Percentiles rank a stretch among this genome's conserved stretches.
These are phyloP conservation scores for Strigamia maritima DNA, from an alignment of 2,888 invertebrate species.

Conservation along the genomic window DNA sequence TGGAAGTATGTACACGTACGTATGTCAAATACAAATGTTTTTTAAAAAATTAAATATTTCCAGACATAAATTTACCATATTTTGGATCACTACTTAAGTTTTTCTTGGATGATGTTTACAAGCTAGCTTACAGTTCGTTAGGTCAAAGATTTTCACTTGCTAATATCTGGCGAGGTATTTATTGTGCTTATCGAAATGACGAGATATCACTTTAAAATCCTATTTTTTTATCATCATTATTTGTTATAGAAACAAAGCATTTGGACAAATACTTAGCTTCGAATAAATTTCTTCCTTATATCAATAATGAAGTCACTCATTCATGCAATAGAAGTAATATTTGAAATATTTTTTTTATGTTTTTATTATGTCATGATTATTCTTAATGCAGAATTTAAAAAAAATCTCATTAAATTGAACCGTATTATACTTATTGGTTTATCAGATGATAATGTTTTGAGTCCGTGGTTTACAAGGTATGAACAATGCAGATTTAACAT, in stretches of 20 bases:
- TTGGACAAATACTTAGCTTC: background rate
- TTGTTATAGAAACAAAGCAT: background rate
- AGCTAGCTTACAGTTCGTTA: background rate
- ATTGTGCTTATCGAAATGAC: background rate
- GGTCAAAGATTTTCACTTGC: background rate
- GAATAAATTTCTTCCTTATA: background rate
- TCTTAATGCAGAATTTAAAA: background rate
- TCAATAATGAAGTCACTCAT: background rate
- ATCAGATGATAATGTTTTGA: background rate
- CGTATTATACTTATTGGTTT: background rate
- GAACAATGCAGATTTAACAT: background rate
- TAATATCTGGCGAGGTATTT: background rate
- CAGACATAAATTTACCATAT: background rate
- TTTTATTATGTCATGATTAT: background rate
- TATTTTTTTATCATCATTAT: too few relatives aligned
- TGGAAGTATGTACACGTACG: constrained; percentile 3
- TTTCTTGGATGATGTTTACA: background rate
- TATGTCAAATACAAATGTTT: too few relatives aligned
- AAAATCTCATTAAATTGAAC: background rate
- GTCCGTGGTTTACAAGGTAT: background rate
- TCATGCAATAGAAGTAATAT: background rate
- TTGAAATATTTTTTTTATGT: background rate
- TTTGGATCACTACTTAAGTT: too few relatives aligned
- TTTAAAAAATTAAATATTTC: background rate
- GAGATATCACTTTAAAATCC: too few relatives aligned